Base-by-base conservation (phyloP, 2,888 invertebrate genomes). In the Diplolepis rosae region DNA sequence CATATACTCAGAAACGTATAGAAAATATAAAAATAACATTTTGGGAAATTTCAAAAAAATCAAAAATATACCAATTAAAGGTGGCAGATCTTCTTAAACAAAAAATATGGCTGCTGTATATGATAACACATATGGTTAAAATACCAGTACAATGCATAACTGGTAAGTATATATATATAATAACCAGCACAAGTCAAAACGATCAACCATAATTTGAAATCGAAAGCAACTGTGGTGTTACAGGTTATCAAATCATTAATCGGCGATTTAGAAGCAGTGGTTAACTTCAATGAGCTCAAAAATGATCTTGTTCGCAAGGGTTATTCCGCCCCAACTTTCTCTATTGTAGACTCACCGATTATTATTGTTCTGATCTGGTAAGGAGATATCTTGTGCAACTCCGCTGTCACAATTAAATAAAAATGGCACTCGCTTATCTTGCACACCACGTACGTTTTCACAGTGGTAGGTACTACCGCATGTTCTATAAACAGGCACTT, bases 281-380 rank as follows among this genome's bases (percentile, higher is more conserved):
- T 75, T 75, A 72, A 75, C 76, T 76, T 68, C 73, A 73, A 75
- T 76, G 73, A 76, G 74, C 73, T 73, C 72, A 74, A 74, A 73
- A 76, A 70, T 73, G 78, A 77, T 78, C 71, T 73, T 70, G 74
- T 76, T 77, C 73, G 71, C 77, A 74, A 78, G 75, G 79, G 78
- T 80, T 80, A 77, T 79, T 81, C 77, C 75, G 66, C 74, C 72
- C 79, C 75, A 77, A 85, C 86, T 86, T 86, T 86, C 86, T 82
- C 86, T 80, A 85, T 86, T 86, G 84, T 86, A 80, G 79, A 77
- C 76, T 72, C 76, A 84, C 84, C 82, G 82, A 82, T 84, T 82
- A 82, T 82, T 81, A 80, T 81, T 75, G 74, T 72, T 76, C 73
- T 75, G 77, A 81, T 80, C 80, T 75, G 61, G 65, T 69, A 75